Conservation (phyloP, 2,888 invertebrate genomes). For the Pyrgus malvae region DNA sequence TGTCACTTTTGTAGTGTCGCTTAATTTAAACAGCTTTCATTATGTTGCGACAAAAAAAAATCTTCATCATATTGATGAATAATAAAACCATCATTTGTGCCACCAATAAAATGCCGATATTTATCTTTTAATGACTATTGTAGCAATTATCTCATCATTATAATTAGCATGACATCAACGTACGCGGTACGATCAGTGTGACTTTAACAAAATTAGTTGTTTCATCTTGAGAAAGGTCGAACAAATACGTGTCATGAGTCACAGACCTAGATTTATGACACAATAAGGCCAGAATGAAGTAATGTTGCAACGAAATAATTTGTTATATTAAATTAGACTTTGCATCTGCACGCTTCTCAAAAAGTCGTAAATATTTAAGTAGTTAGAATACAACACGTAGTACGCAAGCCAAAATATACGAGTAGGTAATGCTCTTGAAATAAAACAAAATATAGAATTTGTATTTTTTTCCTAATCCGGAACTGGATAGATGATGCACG, state of each 20-base stretch:
- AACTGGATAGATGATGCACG: too few relatives aligned
- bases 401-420: too few relatives aligned
- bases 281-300: background rate
- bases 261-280: slow-evolving; percentile 21
- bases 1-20: too few relatives aligned
- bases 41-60: too few relatives aligned
- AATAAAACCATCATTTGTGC: too few relatives aligned
- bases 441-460: too few relatives aligned
- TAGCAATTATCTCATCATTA: background rate
- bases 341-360: background rate
- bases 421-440: too few relatives aligned
- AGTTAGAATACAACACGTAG: too few relatives aligned
- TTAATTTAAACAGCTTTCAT: too few relatives aligned
- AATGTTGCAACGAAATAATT: background rate
- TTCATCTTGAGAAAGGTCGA: slow-evolving; percentile 13
- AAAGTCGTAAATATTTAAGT: too few relatives aligned
- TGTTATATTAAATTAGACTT: background rate
- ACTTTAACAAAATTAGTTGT: slow-evolving; percentile 1
- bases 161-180: slow-evolving; percentile 8
- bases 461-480: too few relatives aligned
- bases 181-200: background rate
- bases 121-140: background rate
- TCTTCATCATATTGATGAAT: too few relatives aligned
- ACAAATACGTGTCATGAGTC: slow-evolving; percentile 16
- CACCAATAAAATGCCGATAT: background rate